Base-by-base conservation (phyloP, 2,888 invertebrate species). In the Andrena camellia region DNA sequence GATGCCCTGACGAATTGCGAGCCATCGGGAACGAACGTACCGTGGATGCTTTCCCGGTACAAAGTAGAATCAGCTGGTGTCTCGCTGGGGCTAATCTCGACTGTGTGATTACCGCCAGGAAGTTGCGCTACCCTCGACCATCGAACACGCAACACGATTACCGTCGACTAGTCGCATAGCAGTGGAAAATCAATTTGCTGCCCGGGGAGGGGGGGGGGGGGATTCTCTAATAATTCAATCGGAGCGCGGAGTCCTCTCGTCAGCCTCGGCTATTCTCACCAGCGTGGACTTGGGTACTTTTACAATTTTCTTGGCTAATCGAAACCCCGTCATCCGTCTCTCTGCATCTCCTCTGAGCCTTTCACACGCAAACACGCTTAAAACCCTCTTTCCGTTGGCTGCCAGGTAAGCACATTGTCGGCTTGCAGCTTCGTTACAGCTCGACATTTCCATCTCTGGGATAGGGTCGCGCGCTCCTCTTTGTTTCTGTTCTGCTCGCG, bases 401-500 rank as follows among this genome's bases (percentile, higher is more conserved):
- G 42, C 31, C 80, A 62, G 57, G 82, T 87, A 88, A 88, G 84
- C 69, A 77, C 86, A 87, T 88, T 88, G 87, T 85, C 83, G 84
- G 83, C 80, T 81, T 67, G 83, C 71, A 75, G 84, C 73, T 82
- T 85, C 77, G 81, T 88, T 86, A 85, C 80, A 23, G 63, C 69
- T 26, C 63, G 60, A 42, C 71, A 68, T 78, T 77, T 78, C 60
- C 81, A 80, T 85, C 70, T 23, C 42, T 23, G 13, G 60, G 42
- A 8, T 7, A 59, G 20, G 23, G 2, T n/a, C 8, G 10, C 8
- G 7, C 26, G 62, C 29, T 48, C 7, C 68, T 62, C 63, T 71
- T 74, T 74, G 67, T 82, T 71, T 71, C 42, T 64, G 4, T 4
- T 17, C 13, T 20, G 17, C 13, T 10, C 35, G 4, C 35, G 10